Evolutionary conservation across 2,888 invertebrate species (phyloP), one percentile per base, ranked within the genome.

Genomic region (Mythimna ferrago): DNA sequence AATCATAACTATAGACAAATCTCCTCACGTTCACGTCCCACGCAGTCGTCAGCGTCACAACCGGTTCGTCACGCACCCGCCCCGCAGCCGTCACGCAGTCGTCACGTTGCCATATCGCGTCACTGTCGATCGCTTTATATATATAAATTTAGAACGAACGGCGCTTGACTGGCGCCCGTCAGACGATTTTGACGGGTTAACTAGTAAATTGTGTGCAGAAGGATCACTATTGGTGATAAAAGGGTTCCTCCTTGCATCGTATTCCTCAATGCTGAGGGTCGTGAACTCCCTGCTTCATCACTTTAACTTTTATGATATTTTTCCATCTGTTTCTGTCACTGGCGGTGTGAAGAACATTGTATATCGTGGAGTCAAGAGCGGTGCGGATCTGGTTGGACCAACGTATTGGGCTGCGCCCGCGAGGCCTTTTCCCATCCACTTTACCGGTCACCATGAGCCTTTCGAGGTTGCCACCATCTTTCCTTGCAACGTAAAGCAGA

Each of bases 111-210:
- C 91, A 88, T 93, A 94, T 94, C 94, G 89, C 88, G 89, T 93
- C 93, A 91, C 86, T 92, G 95, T 94, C 94, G 93, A 92, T 94
- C 93, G 89, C 87, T 88, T 82, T 89, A 91, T 93, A 92, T 89
- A 91, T 93, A 92, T 93, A 92, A 92, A 93, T 93, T 92, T 92
- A 92, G 93, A 92, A 81, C 72, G 89, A 92, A 73, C 72, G 88
- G 88, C 91, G 89, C 89, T 89, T 93, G 93, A 92, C 92, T 86
- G 87, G 87, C 86, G 88, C 87, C 67, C 87, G 92, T 93, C 93
- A 92, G 88, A 89, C 92, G 92, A 93, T 88, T 92, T 89, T 93
- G 94, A 94, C 92, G 85, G 85, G 83, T 71, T 14, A 21, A 10
- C 51, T 38, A 41, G 2, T 11, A 48, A 66, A 56, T 62, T 6